phyloP scores from a whole-genome alignment of 1,140 invertebrate species.

The Zophobas morio region DNA sequence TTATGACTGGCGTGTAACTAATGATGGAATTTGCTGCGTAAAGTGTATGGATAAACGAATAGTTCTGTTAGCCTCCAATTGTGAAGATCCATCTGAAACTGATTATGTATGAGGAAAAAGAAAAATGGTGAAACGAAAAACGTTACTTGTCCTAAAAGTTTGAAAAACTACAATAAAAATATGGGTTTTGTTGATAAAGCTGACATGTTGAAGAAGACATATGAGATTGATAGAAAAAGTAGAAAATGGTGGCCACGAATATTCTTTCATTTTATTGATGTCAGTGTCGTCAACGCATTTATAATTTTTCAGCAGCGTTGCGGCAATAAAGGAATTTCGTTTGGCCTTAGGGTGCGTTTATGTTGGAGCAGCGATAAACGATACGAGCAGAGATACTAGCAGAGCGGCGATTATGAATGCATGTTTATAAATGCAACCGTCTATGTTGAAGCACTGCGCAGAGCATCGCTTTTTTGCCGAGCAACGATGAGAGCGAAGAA shows the following conservation, averaged over 20 bases:
- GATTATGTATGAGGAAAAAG: constrained; percentile 60
- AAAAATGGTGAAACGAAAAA: constrained; percentile 59
- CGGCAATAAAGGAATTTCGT: constrained; percentile 48
- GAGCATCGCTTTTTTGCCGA: not conserved
- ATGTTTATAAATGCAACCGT: not conserved
- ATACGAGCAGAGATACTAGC: constrained; percentile 22
- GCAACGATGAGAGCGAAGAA: constrained; percentile 15
- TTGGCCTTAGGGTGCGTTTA: constrained; percentile 39
- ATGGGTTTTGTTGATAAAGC: constrained; percentile 67
- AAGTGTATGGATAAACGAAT: constrained; percentile 67
- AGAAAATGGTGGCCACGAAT: constrained; percentile 63
- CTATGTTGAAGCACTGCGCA: not conserved
- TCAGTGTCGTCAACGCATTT: constrained; percentile 50
- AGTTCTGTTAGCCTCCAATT: constrained; percentile 66
- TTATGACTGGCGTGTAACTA: too few species aligned
- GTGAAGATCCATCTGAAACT: constrained; percentile 61
- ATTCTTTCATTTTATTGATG: constrained; percentile 56
- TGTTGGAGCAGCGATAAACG: constrained; percentile 28
- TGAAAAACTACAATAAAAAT: constrained; percentile 65
- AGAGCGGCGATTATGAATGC: constrained; percentile 10
- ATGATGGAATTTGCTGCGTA: constrained; percentile 3
- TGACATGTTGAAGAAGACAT: constrained; percentile 64
- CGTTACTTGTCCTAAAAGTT: constrained; percentile 50
- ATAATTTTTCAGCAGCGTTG: constrained; percentile 52
- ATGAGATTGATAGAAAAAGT: constrained; percentile 64